Percentiles rank a stretch among this genome's conserved stretches.
Conservation (phyloP, 2,113 vertebrate species). For the Ammodramus savannarum region DNA sequence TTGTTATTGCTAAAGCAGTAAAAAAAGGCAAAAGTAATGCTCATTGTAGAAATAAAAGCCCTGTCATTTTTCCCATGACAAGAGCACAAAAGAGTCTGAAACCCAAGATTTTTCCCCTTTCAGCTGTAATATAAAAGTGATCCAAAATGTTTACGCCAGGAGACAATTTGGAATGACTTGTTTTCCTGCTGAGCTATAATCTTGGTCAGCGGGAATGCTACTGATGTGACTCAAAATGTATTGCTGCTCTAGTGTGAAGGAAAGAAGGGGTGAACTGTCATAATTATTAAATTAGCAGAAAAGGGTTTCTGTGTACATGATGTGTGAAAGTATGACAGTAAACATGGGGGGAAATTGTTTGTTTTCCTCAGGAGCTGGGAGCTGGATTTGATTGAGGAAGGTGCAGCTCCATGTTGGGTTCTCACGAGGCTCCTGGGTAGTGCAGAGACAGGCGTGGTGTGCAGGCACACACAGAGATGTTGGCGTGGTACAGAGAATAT, state of each 20-base stretch:
- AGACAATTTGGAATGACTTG: conserved; percentile 62
- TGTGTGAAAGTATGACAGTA: conserved; percentile 10
- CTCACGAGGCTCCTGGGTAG: not conserved
- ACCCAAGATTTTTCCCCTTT: not conserved
- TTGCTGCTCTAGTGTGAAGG: not conserved
- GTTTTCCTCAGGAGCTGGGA: conserved; percentile 19
- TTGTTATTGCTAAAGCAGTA: not conserved
- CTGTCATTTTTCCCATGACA: conserved; percentile 14
- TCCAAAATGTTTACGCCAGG: conserved; percentile 55
- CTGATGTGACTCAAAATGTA: conserved; percentile 36
- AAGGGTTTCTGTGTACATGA: not conserved
- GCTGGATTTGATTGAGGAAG: not conserved
- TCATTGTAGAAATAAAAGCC: conserved; percentile 30
- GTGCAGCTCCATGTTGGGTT: not conserved
- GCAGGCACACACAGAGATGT: not conserved
- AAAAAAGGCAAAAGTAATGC: not conserved
- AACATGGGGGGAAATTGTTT: not conserved
- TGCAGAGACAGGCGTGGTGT: not conserved
- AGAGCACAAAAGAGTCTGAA: conserved; percentile 26
- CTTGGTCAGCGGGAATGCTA: conserved; percentile 50
- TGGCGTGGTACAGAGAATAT: not conserved
- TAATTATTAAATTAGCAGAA: conserved; percentile 52
- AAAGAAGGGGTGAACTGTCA: conserved; percentile 25
- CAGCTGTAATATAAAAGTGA: conserved; percentile 28
- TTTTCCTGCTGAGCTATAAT: conserved; percentile 64